Base-by-base conservation (phyloP, 2,797 vertebrate species). In the Lagodon rhomboides region DNA sequence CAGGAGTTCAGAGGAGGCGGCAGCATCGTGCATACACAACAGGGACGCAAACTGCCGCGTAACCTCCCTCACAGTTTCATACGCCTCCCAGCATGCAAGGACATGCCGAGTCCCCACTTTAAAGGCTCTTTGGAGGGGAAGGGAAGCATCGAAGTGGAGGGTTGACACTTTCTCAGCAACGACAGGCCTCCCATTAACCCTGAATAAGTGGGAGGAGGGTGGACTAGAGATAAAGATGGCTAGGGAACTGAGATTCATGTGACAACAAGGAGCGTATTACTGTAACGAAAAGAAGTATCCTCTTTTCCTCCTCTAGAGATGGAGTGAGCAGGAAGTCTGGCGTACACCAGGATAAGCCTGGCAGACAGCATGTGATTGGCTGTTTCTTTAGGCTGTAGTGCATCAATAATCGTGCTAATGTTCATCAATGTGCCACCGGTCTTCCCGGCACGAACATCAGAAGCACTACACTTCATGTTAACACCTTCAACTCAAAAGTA, bases 401-500 rank as follows among this genome's bases (percentile, higher is more conserved):
- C 59, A 46, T 38, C 53, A 71, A 71, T 61, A 71, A 85, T 79
- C 54, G 30, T 1, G 10, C 66, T 67, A 64, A 86, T 69, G 83
- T 81, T 70, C 23, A 25, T 60, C 66, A 80, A 65, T 43, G 73
- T 80, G 59, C 71, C 66, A 56, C 74, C 55, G 41, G 13, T 82
- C 82, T 56, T 81, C 68, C 61, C 74, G 61, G 62, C 64, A 75
- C 23, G 46, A 61, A 75, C 74, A 72, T 70, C 80, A 79, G 69
- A 78, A 55, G 23, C 43, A 9, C 27, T 8, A 17, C 41, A 74
- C 49, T 46, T 69, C 38, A 15, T 23, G 8, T 66, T 41, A 18
- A 63, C 44, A 53, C 70, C 43, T 54, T 68, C 1, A 50, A 41
- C 23, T 68, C 16, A 44, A 61, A 66, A 59, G 5, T 0, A 68